Evolutionary conservation across 1,140 invertebrate species (phyloP).

Genomic region (Adelges cooleyi): DNA sequence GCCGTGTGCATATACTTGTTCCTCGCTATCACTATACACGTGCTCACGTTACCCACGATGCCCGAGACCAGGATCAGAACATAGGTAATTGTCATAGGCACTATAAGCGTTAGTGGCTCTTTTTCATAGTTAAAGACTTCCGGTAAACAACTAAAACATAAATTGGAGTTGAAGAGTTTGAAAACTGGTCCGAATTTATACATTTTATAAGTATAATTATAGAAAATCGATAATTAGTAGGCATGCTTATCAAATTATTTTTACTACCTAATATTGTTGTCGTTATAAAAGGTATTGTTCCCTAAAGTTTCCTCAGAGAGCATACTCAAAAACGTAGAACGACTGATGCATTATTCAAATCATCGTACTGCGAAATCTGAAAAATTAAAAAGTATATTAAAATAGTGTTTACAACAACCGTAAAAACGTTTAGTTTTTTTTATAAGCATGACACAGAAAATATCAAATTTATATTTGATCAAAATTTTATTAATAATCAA

Average conservation of each 20-base stretch:
- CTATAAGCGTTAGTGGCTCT: conserved; percentile 56
- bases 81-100: conserved; percentile 73
- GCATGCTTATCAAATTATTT: conserved; percentile 54
- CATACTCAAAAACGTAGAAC: conserved; percentile 12
- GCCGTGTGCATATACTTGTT: conserved; percentile 89
- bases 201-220: too few relatives aligned
- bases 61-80: conserved; percentile 72
- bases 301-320: background rate
- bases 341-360: conserved; percentile 19
- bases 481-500: too few relatives aligned
- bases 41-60: conserved; percentile 79
- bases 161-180: too few relatives aligned
- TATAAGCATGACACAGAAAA: too few relatives aligned
- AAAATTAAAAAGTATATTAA: background rate
- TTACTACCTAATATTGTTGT: conserved; percentile 80
- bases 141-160: too few relatives aligned
- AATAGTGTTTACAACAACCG: too few relatives aligned
- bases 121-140: too few relatives aligned
- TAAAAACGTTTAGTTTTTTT: too few relatives aligned
- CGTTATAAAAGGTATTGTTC: background rate
- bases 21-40: conserved; percentile 80
- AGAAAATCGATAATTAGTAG: too few relatives aligned
- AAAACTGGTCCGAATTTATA: too few relatives aligned
- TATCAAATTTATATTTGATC: too few relatives aligned
- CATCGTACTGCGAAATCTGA: conserved; percentile 1